Conservation (phyloP, 1,140 invertebrate genomes). For the Lasaia peninsularis region DNA sequence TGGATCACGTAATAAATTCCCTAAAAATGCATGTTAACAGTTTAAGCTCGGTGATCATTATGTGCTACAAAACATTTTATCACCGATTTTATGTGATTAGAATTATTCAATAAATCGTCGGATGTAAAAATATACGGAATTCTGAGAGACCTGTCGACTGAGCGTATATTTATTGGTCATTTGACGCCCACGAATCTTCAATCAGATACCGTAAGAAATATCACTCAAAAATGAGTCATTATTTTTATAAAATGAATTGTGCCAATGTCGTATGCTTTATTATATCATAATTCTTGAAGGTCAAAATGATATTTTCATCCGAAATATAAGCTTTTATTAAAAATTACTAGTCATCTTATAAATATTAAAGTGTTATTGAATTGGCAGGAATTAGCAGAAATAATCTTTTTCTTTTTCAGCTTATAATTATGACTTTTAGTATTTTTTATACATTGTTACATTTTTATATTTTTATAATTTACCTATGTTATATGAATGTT, state of each 20-base stretch:
- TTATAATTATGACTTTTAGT: too few species aligned
- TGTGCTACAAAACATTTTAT: constrained; percentile 8
- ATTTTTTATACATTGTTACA: too few species aligned
- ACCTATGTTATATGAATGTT: too few species aligned
- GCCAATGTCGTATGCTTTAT: neutral
- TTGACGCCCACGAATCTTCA: constrained; percentile 1
- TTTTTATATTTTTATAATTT: too few species aligned
- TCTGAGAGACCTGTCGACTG: constrained; percentile 5
- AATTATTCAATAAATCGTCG: constrained; percentile 8
- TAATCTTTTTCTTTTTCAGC: too few species aligned
- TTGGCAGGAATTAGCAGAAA: too few species aligned
- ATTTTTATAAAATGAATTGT: neutral
- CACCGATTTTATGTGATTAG: constrained; percentile 7
- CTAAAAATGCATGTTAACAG: neutral
- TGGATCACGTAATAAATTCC: constrained; percentile 7
- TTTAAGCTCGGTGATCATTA: neutral
- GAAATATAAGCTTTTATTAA: neutral
- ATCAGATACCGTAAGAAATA: constrained; percentile 3
- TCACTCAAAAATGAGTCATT: constrained; percentile 5
- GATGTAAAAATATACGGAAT: constrained; percentile 5
- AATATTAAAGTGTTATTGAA: too few species aligned
- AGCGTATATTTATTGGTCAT: constrained; percentile 8
- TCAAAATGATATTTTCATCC: neutral
- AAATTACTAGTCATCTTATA: neutral
- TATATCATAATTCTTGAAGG: neutral